Base-by-base conservation (phyloP, 1,140 invertebrate genomes). In the Agrilus planipennis region DNA sequence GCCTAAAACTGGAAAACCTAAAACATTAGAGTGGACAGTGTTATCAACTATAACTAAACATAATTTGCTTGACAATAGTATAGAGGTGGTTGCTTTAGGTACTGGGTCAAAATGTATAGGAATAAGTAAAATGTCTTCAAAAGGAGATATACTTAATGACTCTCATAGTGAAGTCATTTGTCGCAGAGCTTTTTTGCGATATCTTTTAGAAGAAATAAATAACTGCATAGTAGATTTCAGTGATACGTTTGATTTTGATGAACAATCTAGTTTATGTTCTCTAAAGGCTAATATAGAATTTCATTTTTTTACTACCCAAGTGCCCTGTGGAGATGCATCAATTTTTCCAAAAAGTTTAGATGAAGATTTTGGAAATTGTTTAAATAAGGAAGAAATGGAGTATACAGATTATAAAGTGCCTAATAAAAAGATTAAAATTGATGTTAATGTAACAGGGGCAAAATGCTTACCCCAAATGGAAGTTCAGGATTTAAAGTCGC, bases 251-350 rank as follows among this genome's bases (percentile, higher is more conserved):
- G 41, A 52, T 22, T 43, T 53, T 21, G 44, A 60, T 18, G 52
- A 59, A 11, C 43, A 57, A 1, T 44, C 47, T 5, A 37, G 50
- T 28, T 56, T 52, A 39, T 76, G 72, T 57, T 46, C 49, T 42
- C 41, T 86, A 0, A 77, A 73, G 46, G 36, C 65, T n/a, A 62
- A 65, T 9, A 56, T 87, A 30, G 67, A 71, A 11, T 92, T 91
- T 65, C 81, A 91, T 62, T 83, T 95, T 54, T 90, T 84, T 54
- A 79, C 81, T 16, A 89, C 82, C 47, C 84, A 89, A 55, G 76
- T 81, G 25, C 91, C 90, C 30, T 96, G 91, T 69, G 92, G 92
- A 0, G 92, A 96, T 76, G 90, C 89, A 15, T 81, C 85, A n/a
- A 92, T 94, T 52, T 78, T 89, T 62, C 68, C 72, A 7, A 80